These are phyloP conservation scores for Podarcis lilfordi DNA, from an alignment of 2,797 vertebrate genomes.

Conservation along the genomic window DNA sequence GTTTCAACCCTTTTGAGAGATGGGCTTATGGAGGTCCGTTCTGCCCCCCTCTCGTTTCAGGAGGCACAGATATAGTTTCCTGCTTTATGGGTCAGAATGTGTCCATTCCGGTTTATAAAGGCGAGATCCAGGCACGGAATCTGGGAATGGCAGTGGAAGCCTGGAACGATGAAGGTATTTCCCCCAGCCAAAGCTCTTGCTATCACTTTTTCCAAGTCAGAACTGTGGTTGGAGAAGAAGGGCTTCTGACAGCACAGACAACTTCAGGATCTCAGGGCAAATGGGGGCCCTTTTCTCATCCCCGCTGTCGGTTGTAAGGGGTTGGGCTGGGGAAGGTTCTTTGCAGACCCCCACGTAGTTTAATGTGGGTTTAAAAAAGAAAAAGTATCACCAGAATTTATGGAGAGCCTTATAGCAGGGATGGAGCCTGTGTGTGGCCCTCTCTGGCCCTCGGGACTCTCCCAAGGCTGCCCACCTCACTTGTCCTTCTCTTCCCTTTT, in stretches of 20 bases:
- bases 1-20: background rate
- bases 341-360: too few relatives aligned
- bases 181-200: background rate
- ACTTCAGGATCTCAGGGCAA: too few relatives aligned
- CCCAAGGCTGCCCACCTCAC: too few relatives aligned
- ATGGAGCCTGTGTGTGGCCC: too few relatives aligned
- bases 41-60: slow-evolving; percentile 68
- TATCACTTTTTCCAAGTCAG: background rate
- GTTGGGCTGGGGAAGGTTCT: too few relatives aligned
- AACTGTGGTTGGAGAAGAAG: background rate
- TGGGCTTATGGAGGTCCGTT: too few relatives aligned
- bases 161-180: slow-evolving; percentile 88
- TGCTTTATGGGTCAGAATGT: slow-evolving; percentile 97
- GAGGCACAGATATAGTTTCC: slow-evolving; percentile 96
- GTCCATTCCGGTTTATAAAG: slow-evolving; percentile 89
- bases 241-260: background rate
- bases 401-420: too few relatives aligned
- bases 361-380: too few relatives aligned
- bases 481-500: too few relatives aligned
- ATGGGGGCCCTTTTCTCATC: background rate
- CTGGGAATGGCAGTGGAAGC: slow-evolving; percentile 94
- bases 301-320: too few relatives aligned
- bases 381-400: too few relatives aligned
- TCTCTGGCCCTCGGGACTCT: too few relatives aligned
- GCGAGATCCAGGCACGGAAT: slow-evolving; percentile 94